Conservation (phyloP, 2,888 invertebrate species). For the Choristoneura rosaceana region DNA sequence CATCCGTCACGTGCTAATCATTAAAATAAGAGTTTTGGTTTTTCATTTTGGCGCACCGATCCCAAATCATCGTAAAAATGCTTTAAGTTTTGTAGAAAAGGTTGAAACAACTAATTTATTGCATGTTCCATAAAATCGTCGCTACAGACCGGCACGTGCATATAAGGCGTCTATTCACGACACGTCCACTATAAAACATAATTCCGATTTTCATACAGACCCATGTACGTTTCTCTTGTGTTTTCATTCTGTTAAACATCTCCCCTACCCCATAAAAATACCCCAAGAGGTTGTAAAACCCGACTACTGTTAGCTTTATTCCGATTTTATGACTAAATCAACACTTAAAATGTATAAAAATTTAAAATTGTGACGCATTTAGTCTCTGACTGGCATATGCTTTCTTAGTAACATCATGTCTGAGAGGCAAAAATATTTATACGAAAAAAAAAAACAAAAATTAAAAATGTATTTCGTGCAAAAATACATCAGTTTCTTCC, state of each 20-base stretch:
- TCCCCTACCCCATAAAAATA: constrained; percentile 70
- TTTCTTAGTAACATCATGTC: not conserved
- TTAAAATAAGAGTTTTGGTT: too few species aligned
- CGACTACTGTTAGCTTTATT: constrained; percentile 51
- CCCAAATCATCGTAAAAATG: too few species aligned
- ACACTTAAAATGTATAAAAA: constrained; percentile 41
- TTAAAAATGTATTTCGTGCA: not conserved
- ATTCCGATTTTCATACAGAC: constrained; percentile 81
- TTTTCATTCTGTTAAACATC: constrained; percentile 72
- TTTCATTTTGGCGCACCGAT: too few species aligned
- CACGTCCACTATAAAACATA: constrained; percentile 84
- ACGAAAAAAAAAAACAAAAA: not conserved
- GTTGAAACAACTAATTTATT: not conserved
- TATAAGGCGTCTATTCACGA: constrained; percentile 69
- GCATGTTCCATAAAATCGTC: constrained; percentile 47
- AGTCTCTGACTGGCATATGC: constrained; percentile 14
- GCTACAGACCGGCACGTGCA: constrained; percentile 53
- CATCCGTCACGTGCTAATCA: too few species aligned
- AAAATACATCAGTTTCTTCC: too few species aligned
- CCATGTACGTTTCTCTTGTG: constrained; percentile 58
- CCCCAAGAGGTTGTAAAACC: constrained; percentile 68
- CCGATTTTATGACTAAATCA: constrained; percentile 48
- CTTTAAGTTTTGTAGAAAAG: too few species aligned
- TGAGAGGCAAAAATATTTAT: not conserved
- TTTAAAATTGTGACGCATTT: constrained; percentile 37